Evolutionary conservation across 2,888 invertebrate species (phyloP).

Genomic region (Perizoma flavofasciatum): DNA sequence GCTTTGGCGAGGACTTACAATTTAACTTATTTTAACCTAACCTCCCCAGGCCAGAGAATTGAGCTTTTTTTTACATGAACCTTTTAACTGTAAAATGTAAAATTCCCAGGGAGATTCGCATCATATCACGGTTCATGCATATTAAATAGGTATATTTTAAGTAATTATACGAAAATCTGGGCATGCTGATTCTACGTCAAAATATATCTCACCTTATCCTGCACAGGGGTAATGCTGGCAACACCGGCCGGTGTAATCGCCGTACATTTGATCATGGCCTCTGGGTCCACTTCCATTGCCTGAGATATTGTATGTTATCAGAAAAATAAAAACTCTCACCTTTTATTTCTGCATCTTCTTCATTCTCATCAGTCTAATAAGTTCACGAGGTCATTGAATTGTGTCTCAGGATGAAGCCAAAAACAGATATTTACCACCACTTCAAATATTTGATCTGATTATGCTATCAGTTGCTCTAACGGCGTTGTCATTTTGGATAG

Average conservation of each 20-base stretch:
- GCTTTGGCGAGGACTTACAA: too few species aligned
- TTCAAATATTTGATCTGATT: too few species aligned
- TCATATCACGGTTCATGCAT: too few species aligned
- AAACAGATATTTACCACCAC: too few species aligned
- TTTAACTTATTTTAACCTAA: too few species aligned
- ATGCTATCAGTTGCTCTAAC: too few species aligned
- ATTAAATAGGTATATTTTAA: not conserved
- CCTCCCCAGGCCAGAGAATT: too few species aligned
- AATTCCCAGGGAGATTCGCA: too few species aligned
- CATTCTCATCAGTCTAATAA: not conserved
- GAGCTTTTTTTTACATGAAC: too few species aligned
- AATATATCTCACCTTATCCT: conserved; percentile 59
- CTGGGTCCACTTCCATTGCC: conserved; percentile 77
- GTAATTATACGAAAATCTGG: not conserved
- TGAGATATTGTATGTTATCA: conserved; percentile 35
- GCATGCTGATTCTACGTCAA: conserved; percentile 7
- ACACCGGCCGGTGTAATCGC: conserved; percentile 76
- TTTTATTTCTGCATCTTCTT: conserved; percentile 4
- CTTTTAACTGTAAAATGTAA: too few species aligned
- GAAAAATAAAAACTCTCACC: conserved; percentile 16
- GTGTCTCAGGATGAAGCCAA: not conserved
- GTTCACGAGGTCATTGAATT: not conserved
- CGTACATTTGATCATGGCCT: conserved; percentile 77
- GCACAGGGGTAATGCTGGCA: conserved; percentile 66
- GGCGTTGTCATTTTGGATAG: too few species aligned